Evolutionary conservation across 2,888 invertebrate genomes (phyloP).

Genomic region (Acrobeloides nanus): DNA sequence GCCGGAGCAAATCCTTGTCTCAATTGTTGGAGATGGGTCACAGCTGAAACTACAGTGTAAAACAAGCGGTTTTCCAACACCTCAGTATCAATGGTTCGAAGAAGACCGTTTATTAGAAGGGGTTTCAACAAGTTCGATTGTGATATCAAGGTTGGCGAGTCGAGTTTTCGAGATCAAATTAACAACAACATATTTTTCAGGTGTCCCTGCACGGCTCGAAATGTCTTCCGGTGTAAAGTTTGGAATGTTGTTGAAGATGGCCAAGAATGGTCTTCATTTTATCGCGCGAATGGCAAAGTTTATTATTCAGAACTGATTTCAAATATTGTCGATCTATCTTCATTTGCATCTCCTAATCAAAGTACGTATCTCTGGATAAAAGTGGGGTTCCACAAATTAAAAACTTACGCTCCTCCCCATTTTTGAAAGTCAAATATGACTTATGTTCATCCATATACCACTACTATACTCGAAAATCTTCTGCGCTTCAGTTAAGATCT

Average conservation of each 20-base stretch:
- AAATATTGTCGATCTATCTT: slow-evolving; percentile 35
- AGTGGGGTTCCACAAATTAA: too few relatives aligned
- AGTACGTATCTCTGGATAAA: too few relatives aligned
- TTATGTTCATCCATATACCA: too few relatives aligned
- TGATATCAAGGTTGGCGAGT: slow-evolving; percentile 23
- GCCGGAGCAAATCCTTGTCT: slow-evolving; percentile 26
- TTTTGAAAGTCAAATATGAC: too few relatives aligned
- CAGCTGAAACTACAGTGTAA: slow-evolving; percentile 39
- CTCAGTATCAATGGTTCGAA: slow-evolving; percentile 53
- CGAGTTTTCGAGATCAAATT: not conserved
- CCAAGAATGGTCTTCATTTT: slow-evolving; percentile 28
- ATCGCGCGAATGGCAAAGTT: slow-evolving; percentile 27
- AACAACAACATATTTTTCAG: too few relatives aligned
- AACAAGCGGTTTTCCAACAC: slow-evolving; percentile 55
- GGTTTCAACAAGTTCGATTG: slow-evolving; percentile 16
- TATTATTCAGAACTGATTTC: slow-evolving; percentile 33
- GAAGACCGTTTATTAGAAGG: slow-evolving; percentile 21
- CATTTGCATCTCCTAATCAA: too few relatives aligned
- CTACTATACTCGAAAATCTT: too few relatives aligned
- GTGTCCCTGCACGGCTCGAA: slow-evolving; percentile 30
- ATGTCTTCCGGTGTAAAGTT: slow-evolving; percentile 28
- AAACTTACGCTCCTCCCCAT: too few relatives aligned
- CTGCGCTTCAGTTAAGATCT: too few relatives aligned
- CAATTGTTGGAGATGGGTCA: slow-evolving; percentile 22
- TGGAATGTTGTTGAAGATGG: slow-evolving; percentile 25